Evolutionary conservation across 2,797 vertebrate genomes (phyloP), one percentile per base, ranked within the genome.

Genomic region (Echiichthys vipera): DNA sequence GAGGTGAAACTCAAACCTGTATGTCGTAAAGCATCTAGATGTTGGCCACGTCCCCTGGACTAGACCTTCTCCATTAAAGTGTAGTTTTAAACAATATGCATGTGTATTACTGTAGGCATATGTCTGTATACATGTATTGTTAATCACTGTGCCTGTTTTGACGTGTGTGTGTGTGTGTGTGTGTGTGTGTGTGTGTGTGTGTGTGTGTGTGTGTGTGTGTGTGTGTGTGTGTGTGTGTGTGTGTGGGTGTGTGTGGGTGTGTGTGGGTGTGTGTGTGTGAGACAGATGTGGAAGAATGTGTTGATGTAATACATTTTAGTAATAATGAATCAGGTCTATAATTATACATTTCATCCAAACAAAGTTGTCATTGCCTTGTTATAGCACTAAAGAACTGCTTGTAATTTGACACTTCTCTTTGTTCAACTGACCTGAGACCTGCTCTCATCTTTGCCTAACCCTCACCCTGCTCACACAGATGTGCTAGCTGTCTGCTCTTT

Each of bases 1-100:
- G 22, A 57, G 53, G 58, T 49, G 54, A 61, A 67, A 75, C 30
- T 37, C 58, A 65, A 56, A 65, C 65, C 70, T 63, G n/a, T 20
- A 20, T 18, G 42, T 43, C 10, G n/a, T 25, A 32, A 15, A 49
- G 43, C n/a, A 45, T 13, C 11, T 0, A 24, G 54, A 71, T 64
- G 29, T 0, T n/a, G 25, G 27, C 22, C 30, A 37, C 8, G 24
- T 20, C 22, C 3, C 24, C n/a, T 29, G 39, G 72, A 77, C 67
- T 71, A 4, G 36, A 40, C 57, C 34, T 55, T 25, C n/a, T n/a
- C n/a, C n/a, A n/a, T n/a, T n/a, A n/a, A n/a, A n/a, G n/a, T n/a
- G n/a, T n/a, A n/a, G n/a, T n/a, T n/a, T n/a, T n/a, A n/a, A n/a
- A n/a, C n/a, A n/a, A n/a, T n/a, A n/a, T n/a, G n/a, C n/a, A n/a